Base-by-base conservation (phyloP, 2,797 vertebrate species). In the Anguilla pacifica region DNA sequence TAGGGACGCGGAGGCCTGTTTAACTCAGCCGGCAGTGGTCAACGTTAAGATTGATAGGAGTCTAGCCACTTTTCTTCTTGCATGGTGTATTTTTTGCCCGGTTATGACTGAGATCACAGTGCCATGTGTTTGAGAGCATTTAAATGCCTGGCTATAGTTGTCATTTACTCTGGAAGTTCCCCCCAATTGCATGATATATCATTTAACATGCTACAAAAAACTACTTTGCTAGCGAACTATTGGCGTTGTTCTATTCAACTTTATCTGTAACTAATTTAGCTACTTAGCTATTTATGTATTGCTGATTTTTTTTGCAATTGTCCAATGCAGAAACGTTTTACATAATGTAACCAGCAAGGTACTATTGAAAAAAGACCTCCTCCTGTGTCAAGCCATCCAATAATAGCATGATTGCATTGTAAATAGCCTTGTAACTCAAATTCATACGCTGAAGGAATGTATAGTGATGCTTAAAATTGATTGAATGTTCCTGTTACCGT, bases 1-100 rank as follows among this genome's bases (percentile, higher is more conserved):
- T 88, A 77, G 88, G 86, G 67, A 84, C 87, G 87, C 1, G 83
- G 64, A 67, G 64, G 64, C 64, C 64, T n/a, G 87, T 59, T 51
- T 51, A 82, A 51, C 79, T 82, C 43, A 49, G 43, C 46, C 43
- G 25, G 79, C 79, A 49, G 43, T 81, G 17, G 22, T 6, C 22
- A 4, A 31, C 77, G 19, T 49, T 22, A 74, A 39, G 15, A 77
- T 77, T 15, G 67, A n/a, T 39, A 3, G 72, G 25, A 39, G 31
- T 25, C 5, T 39, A 43, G 28, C 72, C 28, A 74, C 31, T 17
- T 39, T 2, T 35, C 5, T 79, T 39, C 17, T 15, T 39, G 11
- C 6, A n/a, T 79, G 39, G 17, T 19, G 31, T 46, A 43, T 19
- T 39, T 22, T 17, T 17, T 19, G 74, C 15, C 4, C 74, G 35